Percentiles rank a stretch among this genome's conserved stretches.
These are phyloP conservation scores for Apis dorsata DNA, from an alignment of 1,140 invertebrate species.

Conservation along the genomic window DNA sequence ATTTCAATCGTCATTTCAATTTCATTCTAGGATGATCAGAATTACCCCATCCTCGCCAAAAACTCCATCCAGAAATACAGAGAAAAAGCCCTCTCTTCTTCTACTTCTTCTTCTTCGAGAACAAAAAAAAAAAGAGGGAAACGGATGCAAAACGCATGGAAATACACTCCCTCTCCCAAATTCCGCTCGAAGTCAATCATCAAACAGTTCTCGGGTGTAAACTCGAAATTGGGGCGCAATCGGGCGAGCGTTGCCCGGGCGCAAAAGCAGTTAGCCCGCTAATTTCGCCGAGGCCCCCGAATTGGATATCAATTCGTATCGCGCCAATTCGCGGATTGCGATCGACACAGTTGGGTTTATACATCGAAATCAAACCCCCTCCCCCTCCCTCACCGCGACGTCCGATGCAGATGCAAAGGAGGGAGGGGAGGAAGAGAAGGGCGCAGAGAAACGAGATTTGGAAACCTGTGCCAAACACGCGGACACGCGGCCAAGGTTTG, in stretches of 20 bases:
- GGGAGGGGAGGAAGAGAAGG: background rate
- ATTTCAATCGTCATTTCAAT: too few species aligned
- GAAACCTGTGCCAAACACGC: slow-evolving; percentile 58
- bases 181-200: slow-evolving; percentile 3
- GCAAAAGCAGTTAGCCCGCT: slow-evolving; percentile 43
- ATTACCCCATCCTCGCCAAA: too few species aligned
- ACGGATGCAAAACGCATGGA: background rate
- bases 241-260: background rate
- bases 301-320: slow-evolving; percentile 48
- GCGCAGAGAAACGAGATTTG: slow-evolving; percentile 24
- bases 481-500: slow-evolving; percentile 51
- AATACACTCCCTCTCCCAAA: background rate
- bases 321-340: slow-evolving; percentile 37
- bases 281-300: slow-evolving; percentile 47
- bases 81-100: too few species aligned
- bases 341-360: slow-evolving; percentile 41
- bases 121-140: background rate
- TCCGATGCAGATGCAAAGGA: slow-evolving; percentile 61
- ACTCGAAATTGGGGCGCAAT: slow-evolving; percentile 27
- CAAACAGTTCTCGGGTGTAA: background rate
- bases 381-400: slow-evolving; percentile 28
- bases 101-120: too few species aligned
- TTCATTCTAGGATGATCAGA: too few species aligned
- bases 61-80: too few species aligned
- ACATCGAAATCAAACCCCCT: slow-evolving; percentile 19